These are phyloP conservation scores for Apamea epomidion DNA, from an alignment of 2,888 invertebrate genomes.

Conservation along the genomic window DNA sequence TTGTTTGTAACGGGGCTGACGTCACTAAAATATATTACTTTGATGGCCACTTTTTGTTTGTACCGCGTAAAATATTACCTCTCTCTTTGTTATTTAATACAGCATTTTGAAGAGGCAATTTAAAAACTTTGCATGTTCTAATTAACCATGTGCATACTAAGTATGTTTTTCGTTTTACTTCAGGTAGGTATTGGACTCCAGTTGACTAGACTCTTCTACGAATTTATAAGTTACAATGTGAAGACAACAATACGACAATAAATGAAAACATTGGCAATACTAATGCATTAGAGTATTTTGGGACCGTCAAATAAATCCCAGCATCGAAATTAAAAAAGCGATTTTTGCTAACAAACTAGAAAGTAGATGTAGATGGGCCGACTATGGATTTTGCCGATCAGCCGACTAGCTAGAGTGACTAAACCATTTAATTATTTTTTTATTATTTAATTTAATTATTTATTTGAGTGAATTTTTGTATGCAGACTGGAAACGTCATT, in stretches of 20 bases:
- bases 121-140: neutral
- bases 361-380: too few species aligned
- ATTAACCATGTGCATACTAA: neutral
- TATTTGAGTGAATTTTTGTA: neutral
- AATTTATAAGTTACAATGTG: neutral
- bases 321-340: too few species aligned
- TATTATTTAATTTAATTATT: too few species aligned
- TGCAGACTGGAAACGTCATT: neutral
- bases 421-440: neutral
- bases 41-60: slow-evolving; percentile 41
- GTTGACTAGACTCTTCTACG: neutral
- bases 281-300: neutral
- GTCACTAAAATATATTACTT: slow-evolving; percentile 29
- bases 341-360: neutral
- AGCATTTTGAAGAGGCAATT: neutral
- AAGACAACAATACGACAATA: neutral
- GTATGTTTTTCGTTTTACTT: neutral
- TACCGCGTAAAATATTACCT: slow-evolving; percentile 32
- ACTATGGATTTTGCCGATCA: too few species aligned
- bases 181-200: neutral
- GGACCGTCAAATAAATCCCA: too few species aligned
- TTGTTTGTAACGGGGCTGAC: neutral
- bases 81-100: neutral
- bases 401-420: too few species aligned
- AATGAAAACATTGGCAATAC: neutral